Evolutionary conservation across 2,113 vertebrate species (phyloP).

Genomic region (Myrmecobius fasciatus): DNA sequence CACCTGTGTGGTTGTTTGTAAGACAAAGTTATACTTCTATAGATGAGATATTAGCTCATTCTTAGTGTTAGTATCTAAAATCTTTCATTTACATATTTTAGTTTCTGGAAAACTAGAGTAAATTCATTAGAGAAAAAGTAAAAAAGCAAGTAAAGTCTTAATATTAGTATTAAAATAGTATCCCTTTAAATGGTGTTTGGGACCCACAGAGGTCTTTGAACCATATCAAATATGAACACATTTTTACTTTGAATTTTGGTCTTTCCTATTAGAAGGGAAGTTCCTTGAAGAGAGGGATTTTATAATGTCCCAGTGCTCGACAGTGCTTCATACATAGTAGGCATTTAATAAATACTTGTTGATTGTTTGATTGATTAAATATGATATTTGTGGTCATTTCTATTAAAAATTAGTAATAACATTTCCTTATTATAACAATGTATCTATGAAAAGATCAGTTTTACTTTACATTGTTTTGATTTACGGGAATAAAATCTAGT

Average conservation of each 20-base stretch:
- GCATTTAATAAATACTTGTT: background rate
- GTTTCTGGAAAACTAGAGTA: background rate
- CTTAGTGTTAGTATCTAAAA: background rate
- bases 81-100: background rate
- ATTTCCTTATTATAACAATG: constrained; percentile 17
- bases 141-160: background rate
- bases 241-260: background rate
- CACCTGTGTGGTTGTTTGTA: background rate
- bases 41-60: background rate
- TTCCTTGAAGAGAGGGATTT: background rate
- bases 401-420: background rate
- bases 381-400: constrained; percentile 16
- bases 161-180: background rate
- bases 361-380: constrained; percentile 21
- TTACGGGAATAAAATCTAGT: background rate
- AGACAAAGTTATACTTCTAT: background rate
- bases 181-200: background rate
- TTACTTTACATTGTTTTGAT: constrained; percentile 30
- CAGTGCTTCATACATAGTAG: background rate
- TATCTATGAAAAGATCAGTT: constrained; percentile 28
- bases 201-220: background rate
- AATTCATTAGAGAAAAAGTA: background rate
- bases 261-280: background rate
- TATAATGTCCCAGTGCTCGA: background rate
- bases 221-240: background rate